Base-by-base conservation (phyloP, 2,797 vertebrate species). In the Pitangus sulphuratus region DNA sequence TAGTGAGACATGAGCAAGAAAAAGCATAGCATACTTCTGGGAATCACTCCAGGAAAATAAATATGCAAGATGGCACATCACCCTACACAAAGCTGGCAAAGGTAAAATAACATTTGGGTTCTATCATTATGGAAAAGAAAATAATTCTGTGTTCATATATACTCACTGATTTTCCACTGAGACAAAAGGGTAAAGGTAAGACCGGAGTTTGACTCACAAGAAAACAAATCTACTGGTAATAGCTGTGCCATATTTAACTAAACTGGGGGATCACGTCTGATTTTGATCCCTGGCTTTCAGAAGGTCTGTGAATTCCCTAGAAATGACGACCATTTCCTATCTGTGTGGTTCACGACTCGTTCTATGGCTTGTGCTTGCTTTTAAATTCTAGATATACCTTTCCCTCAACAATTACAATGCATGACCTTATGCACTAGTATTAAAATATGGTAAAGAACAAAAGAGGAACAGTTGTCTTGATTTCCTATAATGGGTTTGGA, bases 21-120 rank as follows among this genome's bases (percentile, higher is more conserved):
- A 96, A 96, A 92, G 60, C 88, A 91, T 86, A 91, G 70, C 81
- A 81, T 84, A 89, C 88, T 92, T 90, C 77, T 94, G 93, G 92
- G 95, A 92, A 94, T 93, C 71, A 70, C 84, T 96, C 96, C 95
- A 91, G 89, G 68, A 97, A 97, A 97, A 97, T 89, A 90, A 97
- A 96, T 78, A 94, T 70, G 87, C 95, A 95, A 94, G 96, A 97
- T 97, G 93, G 85, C 82, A 95, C 66, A 71, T 93, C 94, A 95
- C 83, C 82, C 92, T 91, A 90, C 89, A 93, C 89, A 97, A 78
- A 93, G 66, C 91, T 95, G 93, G 92, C 94, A 94, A 90, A 95
- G 89, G 96, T 93, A 97, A 94, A 96, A 92, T 90, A 97, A 95
- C 94, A 95, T 95, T 96, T 95, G 94, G 80, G 86, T 84, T 91